phyloP scores from a whole-genome alignment of 2,113 vertebrate species.

The Equus quagga region DNA sequence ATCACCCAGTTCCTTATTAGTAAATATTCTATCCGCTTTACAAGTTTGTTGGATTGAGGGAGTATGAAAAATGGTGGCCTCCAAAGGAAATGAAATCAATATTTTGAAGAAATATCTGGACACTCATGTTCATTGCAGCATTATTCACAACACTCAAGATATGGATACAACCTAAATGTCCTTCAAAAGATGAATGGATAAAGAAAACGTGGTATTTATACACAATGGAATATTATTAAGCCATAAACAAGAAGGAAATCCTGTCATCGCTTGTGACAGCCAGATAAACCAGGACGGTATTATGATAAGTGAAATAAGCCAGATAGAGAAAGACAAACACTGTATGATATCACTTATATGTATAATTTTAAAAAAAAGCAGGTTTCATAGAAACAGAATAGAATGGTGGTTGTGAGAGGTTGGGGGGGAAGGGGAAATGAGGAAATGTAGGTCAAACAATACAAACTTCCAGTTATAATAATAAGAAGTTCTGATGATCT shows the following conservation, averaged over 20 bases:
- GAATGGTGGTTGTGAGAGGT: not conserved
- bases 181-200: not conserved
- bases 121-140: not conserved
- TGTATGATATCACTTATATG: not conserved
- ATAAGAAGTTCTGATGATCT: not conserved
- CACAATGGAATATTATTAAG: not conserved
- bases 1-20: not conserved
- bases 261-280: not conserved
- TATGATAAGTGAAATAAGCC: not conserved
- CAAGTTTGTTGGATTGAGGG: not conserved
- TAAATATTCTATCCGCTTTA: not conserved
- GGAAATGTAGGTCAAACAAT: not conserved
- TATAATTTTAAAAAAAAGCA: not conserved
- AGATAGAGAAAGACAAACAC: not conserved
- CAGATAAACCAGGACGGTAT: not conserved
- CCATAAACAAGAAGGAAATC: not conserved
- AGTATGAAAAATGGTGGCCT: not conserved
- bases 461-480: not conserved
- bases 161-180: not conserved
- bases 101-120: not conserved
- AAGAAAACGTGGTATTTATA: not conserved
- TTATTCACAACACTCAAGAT: not conserved
- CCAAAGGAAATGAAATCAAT: not conserved
- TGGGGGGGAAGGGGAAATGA: not conserved
- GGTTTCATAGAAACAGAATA: not conserved